Evolutionary conservation across 1,140 invertebrate genomes (phyloP), one percentile per base, ranked within the genome.

Genomic region (Archivesica marissinica): DNA sequence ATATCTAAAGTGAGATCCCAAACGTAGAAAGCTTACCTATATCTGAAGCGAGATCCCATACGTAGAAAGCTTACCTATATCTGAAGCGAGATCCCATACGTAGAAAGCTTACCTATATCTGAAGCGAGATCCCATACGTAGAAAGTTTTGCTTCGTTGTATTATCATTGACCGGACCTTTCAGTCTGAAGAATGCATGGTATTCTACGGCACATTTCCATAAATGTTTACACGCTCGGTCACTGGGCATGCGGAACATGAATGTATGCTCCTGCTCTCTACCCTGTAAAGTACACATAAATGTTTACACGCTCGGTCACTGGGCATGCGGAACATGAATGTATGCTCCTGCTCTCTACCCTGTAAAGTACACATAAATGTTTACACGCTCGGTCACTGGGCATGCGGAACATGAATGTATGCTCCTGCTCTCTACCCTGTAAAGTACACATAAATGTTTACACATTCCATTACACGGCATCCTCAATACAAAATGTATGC

Each of bases 201-300:
- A 98, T 92, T 99, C 99, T 33, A 99, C 96, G 91, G 98, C 99
- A 95, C 99, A 99, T 91, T 99, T 98, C 98, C 98, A 99, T 70
- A 99, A 95, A 95, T 99, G 99, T 92, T 99, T 98, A 93, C 98
- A 99, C 0, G 98, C 98, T 66, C 98, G 99, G 93, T 99, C 98
- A 93, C 99, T 99, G 52, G 97, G 96, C 74, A 99, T 94, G 4
- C 98, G 98, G 93, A 94, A 94, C 50, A 94, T 91, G 88, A 94
- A 94, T 7, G 90, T 89, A 75, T 94, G 93, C 86, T 94, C 93
- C 66, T 94, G 93, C 84, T 92, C 92, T 41, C 89, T 85, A 47
- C 92, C 93, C 92, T 93, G 85, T 56, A 80, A 86, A 30, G 81
- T 84, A 47, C 0, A 44, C 59, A 86, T 77, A 59, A 28, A 59